Conservation (phyloP, 2,797 vertebrate species). For the Cryptoblepharus egeriae region DNA sequence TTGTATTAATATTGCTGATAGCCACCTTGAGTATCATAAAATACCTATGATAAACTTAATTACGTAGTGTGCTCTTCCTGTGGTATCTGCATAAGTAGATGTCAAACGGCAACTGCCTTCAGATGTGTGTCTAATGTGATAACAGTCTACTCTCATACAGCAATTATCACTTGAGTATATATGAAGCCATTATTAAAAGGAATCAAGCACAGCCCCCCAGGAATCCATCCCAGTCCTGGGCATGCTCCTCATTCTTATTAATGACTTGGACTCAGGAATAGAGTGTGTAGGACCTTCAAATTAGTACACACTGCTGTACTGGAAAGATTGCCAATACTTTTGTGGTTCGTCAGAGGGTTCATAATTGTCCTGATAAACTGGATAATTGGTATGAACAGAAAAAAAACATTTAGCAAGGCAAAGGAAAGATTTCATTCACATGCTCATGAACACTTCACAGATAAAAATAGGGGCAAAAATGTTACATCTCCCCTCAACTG, state of each 20-base stretch:
- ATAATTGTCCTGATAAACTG: conserved; percentile 4
- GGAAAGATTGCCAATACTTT: neutral
- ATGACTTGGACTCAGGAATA: conserved; percentile 4
- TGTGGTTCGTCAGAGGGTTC: neutral
- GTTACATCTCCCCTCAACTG: neutral
- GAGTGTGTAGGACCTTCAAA: neutral
- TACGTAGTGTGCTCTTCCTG: neutral
- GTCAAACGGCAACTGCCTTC: neutral
- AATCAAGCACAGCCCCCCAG: neutral
- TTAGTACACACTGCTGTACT: neutral
- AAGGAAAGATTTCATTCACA: neutral
- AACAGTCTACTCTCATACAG: neutral
- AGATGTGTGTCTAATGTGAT: neutral
- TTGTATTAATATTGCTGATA: no score
- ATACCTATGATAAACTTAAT: neutral
- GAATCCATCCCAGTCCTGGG: neutral
- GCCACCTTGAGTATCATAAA: no score
- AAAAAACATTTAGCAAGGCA: neutral
- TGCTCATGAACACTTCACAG: neutral
- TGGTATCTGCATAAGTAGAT: neutral
- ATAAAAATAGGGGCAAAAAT: neutral
- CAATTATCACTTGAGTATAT: conserved; percentile 4
- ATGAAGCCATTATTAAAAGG: conserved; percentile 18
- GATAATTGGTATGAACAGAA: neutral
- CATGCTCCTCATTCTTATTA: conserved; percentile 4